phyloP scores from a whole-genome alignment of 1,140 invertebrate species.

The Gyrodactylus salaris region DNA sequence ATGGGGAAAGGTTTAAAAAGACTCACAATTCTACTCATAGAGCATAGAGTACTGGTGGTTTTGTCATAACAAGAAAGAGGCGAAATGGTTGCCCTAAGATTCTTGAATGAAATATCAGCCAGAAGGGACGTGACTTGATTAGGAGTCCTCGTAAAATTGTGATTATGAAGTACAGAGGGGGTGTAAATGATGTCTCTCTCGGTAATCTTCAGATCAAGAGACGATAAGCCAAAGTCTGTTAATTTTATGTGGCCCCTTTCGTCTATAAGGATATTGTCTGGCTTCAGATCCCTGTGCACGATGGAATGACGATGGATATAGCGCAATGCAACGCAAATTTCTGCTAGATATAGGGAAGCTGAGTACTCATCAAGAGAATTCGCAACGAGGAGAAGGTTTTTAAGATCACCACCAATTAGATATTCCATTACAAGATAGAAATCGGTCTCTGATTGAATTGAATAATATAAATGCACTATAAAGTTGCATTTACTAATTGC shows the following conservation, averaged over 20 bases:
- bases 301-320: not conserved
- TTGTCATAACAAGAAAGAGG: not conserved
- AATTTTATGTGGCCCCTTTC: not conserved
- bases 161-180: not conserved
- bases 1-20: too few species aligned
- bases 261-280: not conserved
- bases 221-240: constrained; percentile 1
- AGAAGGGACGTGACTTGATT: not conserved
- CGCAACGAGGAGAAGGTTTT: not conserved
- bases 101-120: not conserved
- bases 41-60: not conserved
- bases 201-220: not conserved
- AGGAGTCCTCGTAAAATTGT: not conserved
- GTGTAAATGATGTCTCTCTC: not conserved
- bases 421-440: constrained; percentile 1
- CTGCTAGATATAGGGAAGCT: not conserved
- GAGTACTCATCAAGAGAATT: not conserved
- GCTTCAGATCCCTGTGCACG: not conserved
- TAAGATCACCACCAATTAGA: not conserved
- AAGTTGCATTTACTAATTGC: not conserved
- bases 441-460: not conserved
- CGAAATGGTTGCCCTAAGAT: too few species aligned
- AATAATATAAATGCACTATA: constrained; percentile 6
- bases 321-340: not conserved
- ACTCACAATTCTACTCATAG: not conserved